Evolutionary conservation across 2,113 vertebrate species (phyloP), one percentile per base, ranked within the genome.

Genomic region (Muntiacus reevesi): DNA sequence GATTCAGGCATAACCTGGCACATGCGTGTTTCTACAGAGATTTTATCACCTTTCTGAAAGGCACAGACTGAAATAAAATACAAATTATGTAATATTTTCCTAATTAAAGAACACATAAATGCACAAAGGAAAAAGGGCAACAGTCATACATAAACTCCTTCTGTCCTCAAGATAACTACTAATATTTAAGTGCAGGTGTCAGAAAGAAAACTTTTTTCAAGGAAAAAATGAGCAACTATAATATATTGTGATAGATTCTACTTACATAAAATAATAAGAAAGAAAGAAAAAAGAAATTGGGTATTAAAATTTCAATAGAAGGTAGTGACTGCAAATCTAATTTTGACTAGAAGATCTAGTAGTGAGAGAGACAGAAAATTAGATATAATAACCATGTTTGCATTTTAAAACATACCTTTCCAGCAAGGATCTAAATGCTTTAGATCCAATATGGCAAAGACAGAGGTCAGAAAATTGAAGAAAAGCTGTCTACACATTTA

Each of bases 361-460:
- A 62, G 30, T 89, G 55, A 96, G 94, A 95, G 92, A 98, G 95
- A 98, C 97, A 91, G 97, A 97, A 94, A 96, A 98, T 98, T 97
- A 93, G 62, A 91, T 84, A 60, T 98, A 98, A 98, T 98, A 93
- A 98, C 62, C 57, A 94, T 40, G 96, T 97, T 97, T 95, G 33
- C 82, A 95, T 87, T 86, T 91, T 97, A 97, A 98, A 98, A 97
- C 92, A 97, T 89, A 98, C 82, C 96, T 97, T 97, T 91, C 83
- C 62, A 93, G 90, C 40, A 94, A 94, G 67, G 36, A 64, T 89
- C 62, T 57, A 64, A 90, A 82, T 87, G 28, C 45, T 71, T 92
- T 76, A 84, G 60, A 79, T 97, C 86, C 71, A 85, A 81, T n/a
- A 93, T 62, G 86, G 92, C 92, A 91, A 92, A 94, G 95, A 78